Percentiles rank a stretch among this genome's conserved stretches.
Evolutionary conservation across 2,113 vertebrate species (phyloP).

Genomic region (Malurus melanocephalus): DNA sequence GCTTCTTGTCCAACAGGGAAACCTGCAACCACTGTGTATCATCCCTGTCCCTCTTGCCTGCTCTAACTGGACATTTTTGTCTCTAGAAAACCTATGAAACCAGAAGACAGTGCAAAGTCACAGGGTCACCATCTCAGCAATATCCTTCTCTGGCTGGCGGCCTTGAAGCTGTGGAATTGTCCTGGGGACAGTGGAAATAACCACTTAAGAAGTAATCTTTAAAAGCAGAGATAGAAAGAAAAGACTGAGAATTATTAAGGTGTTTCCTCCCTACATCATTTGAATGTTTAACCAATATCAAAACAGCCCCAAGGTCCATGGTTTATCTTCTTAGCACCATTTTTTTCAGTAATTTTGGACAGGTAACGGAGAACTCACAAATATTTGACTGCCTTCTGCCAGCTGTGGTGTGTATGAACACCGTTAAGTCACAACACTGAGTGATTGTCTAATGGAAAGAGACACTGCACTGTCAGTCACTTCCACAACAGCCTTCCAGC

Average conservation of each 20-base stretch:
- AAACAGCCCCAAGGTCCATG: neutral
- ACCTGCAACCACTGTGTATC: rapidly evolving
- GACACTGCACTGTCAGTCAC: neutral
- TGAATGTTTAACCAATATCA: neutral
- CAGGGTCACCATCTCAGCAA: neutral
- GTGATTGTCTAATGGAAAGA: neutral
- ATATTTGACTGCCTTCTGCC: neutral
- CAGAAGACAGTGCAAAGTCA: neutral
- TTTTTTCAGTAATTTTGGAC: neutral
- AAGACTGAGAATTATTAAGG: neutral
- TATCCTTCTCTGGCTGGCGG: neutral
- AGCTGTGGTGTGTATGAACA: neutral
- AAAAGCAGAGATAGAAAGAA: neutral
- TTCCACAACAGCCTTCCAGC: neutral
- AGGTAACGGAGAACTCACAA: neutral
- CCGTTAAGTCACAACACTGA: neutral
- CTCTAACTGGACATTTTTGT: neutral
- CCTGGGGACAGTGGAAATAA: neutral
- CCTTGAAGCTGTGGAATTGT: neutral
- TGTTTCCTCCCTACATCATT: neutral
- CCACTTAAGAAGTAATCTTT: neutral
- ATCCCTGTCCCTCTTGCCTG: neutral
- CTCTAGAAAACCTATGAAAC: neutral
- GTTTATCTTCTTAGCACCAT: neutral
- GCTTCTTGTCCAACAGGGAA: neutral